These are phyloP conservation scores for Drosophila monieri DNA, from an alignment of 2,888 invertebrate species.

Conservation along the genomic window DNA sequence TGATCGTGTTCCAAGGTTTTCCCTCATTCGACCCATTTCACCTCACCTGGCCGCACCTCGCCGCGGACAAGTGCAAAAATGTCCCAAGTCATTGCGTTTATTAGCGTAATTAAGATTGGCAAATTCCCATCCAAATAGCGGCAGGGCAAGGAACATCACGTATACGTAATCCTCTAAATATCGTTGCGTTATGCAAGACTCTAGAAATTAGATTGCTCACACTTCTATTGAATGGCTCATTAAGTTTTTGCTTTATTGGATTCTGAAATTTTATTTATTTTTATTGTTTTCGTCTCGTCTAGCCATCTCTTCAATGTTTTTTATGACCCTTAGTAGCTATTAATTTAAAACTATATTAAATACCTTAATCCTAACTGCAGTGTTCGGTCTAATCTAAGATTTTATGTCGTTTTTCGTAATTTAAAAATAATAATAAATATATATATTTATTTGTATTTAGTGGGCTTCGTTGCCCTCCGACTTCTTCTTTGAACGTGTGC, in stretches of 20 bases:
- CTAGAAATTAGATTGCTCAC: slow-evolving; percentile 26
- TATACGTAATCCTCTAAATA: slow-evolving; percentile 4
- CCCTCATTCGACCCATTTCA: slow-evolving; percentile 1
- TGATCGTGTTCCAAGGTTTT: slow-evolving; percentile 29
- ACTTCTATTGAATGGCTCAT: slow-evolving; percentile 33
- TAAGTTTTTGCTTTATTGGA: slow-evolving; percentile 39
- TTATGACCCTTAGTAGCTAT: slow-evolving; percentile 24
- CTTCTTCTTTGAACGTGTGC: slow-evolving; percentile 71
- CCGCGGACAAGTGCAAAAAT: slow-evolving; percentile 53
- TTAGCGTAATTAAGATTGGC: slow-evolving; percentile 42
- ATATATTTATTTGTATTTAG: slow-evolving; percentile 20
- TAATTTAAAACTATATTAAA: slow-evolving; percentile 35
- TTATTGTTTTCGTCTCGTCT: slow-evolving; percentile 66
- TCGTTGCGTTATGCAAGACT: slow-evolving; percentile 30
- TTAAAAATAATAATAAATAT: slow-evolving; percentile 12
- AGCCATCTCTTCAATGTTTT: slow-evolving; percentile 31
- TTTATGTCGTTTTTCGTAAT: slow-evolving; percentile 18
- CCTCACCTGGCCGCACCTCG: slow-evolving; percentile 23
- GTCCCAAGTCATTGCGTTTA: slow-evolving; percentile 48
- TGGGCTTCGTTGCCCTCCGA: slow-evolving; percentile 58
- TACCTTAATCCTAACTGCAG: slow-evolving; percentile 6
- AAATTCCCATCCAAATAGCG: slow-evolving; percentile 29
- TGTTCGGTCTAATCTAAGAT: slow-evolving; percentile 28
- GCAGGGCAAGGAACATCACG: slow-evolving; percentile 19
- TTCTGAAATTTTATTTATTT: slow-evolving; percentile 43